phyloP scores from a whole-genome alignment of 2,888 invertebrate species.

The Lobophora halterata region DNA sequence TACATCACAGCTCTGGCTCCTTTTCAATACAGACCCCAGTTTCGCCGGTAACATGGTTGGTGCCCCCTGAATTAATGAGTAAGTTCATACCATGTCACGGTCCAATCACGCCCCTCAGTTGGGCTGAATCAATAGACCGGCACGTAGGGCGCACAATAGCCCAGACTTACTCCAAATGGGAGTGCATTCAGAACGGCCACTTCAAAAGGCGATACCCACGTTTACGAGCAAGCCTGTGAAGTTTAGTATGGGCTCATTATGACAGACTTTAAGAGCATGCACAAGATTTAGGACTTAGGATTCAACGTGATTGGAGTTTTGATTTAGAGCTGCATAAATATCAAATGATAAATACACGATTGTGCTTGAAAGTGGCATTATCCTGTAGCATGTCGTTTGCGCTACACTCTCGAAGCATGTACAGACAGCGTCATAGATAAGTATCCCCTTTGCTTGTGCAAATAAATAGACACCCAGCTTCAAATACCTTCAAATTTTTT shows the following conservation, averaged over 20 bases:
- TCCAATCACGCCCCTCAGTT: slow-evolving; percentile 68
- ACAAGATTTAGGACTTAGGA: slow-evolving; percentile 11
- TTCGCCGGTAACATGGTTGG: slow-evolving; percentile 6
- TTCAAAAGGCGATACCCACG: slow-evolving; percentile 18
- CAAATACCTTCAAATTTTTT: too few species aligned
- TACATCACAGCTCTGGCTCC: too few species aligned
- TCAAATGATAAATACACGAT: slow-evolving; percentile 2
- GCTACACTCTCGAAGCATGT: too few species aligned
- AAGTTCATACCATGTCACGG: slow-evolving; percentile 54
- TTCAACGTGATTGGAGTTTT: slow-evolving; percentile 4
- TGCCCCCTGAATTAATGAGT: slow-evolving; percentile 34
- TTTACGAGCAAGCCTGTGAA: slow-evolving; percentile 1
- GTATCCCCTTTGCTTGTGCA: too few species aligned
- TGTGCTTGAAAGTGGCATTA: too few species aligned
- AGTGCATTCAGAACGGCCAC: slow-evolving; percentile 33
- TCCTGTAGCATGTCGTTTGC: too few species aligned
- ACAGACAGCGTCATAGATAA: too few species aligned
- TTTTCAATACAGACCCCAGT: too few species aligned
- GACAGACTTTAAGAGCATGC: background rate
- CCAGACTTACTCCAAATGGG: slow-evolving; percentile 44
- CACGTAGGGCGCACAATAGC: slow-evolving; percentile 40
- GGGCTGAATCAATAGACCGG: slow-evolving; percentile 67
- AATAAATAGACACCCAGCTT: too few species aligned
- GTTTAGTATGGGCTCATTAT: slow-evolving; percentile 3
- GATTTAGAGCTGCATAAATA: slow-evolving; percentile 9